Base-by-base conservation (phyloP, 2,113 vertebrate genomes). In the Lycocorax pyrrhopterus region DNA sequence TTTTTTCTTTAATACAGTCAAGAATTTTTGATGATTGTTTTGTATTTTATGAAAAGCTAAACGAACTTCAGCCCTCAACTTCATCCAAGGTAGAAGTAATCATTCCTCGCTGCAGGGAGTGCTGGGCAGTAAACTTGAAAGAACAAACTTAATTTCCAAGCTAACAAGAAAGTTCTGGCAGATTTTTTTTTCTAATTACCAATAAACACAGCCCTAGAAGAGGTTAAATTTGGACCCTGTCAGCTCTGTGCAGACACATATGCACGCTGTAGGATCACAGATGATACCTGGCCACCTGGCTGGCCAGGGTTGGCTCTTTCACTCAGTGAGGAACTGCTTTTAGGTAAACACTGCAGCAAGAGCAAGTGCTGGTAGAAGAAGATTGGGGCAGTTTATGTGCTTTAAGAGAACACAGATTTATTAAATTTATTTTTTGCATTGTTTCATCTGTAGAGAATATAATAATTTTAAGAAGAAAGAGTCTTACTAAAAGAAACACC, bases 231-330 rank as follows among this genome's bases (percentile, higher is more conserved):
- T 77, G 29, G n/a, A 62, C 6, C 18, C 39, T n/a, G 14, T 22
- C 39, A 49, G 19, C 56, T 53, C 60, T 63, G 1, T 27, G 60
- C 33, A 62, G 51, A 33, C 14, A 25, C 19, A 14, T 7, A 18
- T 0, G 0, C 20, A 26, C 0, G 1, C 11, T 33, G 29, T 16
- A 29, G 44, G 69, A 81, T 26, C 43, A 35, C 66, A 75, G 69
- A 74, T 30, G 30, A 32, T 10, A 29, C 7, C 10, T 49, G 32
- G 67, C 58, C 33, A 16, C 16, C 16, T 37, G 23, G 29, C 73
- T 74, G 75, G 41, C 25, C 22, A 13, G 32, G 32, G 21, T 16
- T 84, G 59, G 41, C 44, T 91, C 44, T 49, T 46, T 41, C 22
- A 41, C 26, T 47, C 49, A 27, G 1, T 4, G 29, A 4, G 1